Conservation (phyloP, 2,113 vertebrate genomes). For the Andinoacara biseriatus region DNA sequence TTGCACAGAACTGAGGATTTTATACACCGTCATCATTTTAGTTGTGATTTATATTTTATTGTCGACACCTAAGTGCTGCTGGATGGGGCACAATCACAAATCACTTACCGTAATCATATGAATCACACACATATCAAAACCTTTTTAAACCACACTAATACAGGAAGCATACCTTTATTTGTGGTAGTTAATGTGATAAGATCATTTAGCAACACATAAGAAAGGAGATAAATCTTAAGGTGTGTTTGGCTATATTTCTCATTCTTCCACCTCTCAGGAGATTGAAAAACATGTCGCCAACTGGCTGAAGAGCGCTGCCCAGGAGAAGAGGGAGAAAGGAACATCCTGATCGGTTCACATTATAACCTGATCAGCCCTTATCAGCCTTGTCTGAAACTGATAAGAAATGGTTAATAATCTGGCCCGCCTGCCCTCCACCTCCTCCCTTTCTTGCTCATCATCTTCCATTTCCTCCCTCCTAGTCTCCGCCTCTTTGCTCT, state of each 20-base stretch:
- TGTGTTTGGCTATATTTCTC: not conserved
- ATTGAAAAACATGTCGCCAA: slow-evolving; percentile 67
- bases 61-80: not conserved
- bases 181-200: not conserved
- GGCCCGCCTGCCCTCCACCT: not conserved
- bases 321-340: slow-evolving; percentile 19
- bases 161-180: not conserved
- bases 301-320: slow-evolving; percentile 75
- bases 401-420: slow-evolving; percentile 39
- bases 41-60: not conserved
- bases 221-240: not conserved
- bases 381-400: slow-evolving; percentile 30
- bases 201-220: not conserved
- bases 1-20: not conserved
- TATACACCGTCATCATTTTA: not conserved
- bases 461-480: slow-evolving; percentile 26
- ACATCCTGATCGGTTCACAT: slow-evolving; percentile 14
- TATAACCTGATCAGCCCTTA: slow-evolving; percentile 41
- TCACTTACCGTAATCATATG: not conserved
- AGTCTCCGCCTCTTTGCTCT: not conserved
- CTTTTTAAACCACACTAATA: not conserved
- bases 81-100: not conserved
- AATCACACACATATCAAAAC: not conserved
- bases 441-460: not conserved
- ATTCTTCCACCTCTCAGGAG: slow-evolving; percentile 57